phyloP scores from a whole-genome alignment of 2,113 vertebrate species.

The Campylomormyrus tamandua region DNA sequence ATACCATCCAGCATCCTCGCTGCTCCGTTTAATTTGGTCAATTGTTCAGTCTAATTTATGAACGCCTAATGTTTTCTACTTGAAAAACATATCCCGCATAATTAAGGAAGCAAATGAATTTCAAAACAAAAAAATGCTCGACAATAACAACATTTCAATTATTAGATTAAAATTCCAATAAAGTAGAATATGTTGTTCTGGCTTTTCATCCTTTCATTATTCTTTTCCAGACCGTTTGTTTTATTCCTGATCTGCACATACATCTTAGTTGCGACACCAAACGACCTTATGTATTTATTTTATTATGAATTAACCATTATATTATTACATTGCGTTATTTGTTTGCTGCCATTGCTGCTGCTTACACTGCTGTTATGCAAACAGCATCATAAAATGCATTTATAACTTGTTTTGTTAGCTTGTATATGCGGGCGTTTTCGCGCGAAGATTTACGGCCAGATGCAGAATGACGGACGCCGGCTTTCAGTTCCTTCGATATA shows the following conservation, averaged over 20 bases:
- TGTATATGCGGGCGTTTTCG: background rate
- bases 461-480: background rate
- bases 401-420: background rate
- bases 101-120: conserved; percentile 7
- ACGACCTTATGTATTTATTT: background rate
- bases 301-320: background rate
- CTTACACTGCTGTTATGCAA: background rate
- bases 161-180: conserved; percentile 19
- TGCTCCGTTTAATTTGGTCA: conserved; percentile 12
- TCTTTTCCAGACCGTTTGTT: background rate
- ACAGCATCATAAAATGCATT: background rate
- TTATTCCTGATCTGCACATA: background rate
- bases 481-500: background rate
- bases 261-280: background rate
- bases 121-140: background rate
- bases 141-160: conserved; percentile 8
- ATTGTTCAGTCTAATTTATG: conserved; percentile 14
- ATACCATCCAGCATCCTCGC: background rate
- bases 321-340: background rate
- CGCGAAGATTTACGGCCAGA: background rate
- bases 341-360: background rate
- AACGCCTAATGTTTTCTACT: conserved; percentile 12
- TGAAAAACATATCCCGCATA: background rate
- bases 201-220: background rate
- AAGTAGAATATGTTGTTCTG: conserved; percentile 4